Conservation (phyloP, 2,113 vertebrate genomes). For the Lagopus leucura region DNA sequence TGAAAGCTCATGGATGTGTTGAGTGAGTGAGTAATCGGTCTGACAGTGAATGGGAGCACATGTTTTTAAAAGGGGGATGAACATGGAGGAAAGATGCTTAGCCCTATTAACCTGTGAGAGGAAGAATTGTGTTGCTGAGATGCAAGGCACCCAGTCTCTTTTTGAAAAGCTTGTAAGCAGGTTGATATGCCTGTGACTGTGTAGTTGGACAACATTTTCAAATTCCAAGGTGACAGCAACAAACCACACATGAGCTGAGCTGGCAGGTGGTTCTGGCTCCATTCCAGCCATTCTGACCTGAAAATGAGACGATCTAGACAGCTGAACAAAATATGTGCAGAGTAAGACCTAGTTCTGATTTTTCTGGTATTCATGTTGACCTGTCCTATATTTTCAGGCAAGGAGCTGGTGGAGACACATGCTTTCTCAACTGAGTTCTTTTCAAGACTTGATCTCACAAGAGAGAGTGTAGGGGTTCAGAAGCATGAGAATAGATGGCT, state of each 20-base stretch:
- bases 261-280: not conserved
- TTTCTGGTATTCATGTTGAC: not conserved
- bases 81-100: not conserved
- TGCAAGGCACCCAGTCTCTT: not conserved
- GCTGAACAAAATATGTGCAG: not conserved
- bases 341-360: not conserved
- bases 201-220: not conserved
- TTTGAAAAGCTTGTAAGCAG: not conserved
- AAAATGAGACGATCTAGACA: rapidly evolving
- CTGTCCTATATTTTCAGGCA: not conserved
- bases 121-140: not conserved
- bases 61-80: not conserved
- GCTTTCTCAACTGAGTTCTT: not conserved
- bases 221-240: not conserved
- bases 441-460: not conserved
- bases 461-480: not conserved
- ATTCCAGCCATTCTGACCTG: not conserved
- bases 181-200: not conserved
- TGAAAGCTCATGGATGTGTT: not conserved
- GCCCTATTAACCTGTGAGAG: not conserved
- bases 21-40: not conserved
- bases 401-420: not conserved
- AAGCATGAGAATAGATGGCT: not conserved
- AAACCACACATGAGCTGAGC: not conserved
- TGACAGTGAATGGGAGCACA: not conserved